Evolutionary conservation across 2,113 vertebrate genomes (phyloP), one percentile per base, ranked within the genome.

Genomic region (Malurus cyaneus): DNA sequence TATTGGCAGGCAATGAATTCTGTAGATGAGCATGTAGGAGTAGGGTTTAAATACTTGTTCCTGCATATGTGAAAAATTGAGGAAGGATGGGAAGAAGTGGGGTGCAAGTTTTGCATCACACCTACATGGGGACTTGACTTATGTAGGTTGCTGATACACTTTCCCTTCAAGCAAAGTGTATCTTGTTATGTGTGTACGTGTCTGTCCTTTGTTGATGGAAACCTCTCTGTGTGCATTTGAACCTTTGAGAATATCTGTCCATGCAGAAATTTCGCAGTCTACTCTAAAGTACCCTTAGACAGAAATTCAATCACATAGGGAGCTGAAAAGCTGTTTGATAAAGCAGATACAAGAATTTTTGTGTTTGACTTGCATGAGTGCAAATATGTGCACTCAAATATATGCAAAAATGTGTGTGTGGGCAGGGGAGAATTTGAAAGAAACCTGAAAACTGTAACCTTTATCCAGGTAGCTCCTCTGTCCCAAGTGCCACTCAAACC

Each of bases 1-100:
- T 66, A 84, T 62, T 56, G 69, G 84, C 77, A 95, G 73, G 65
- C 94, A 89, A 31, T 52, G 77, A 91, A 73, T 94, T 93, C 67
- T 92, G 80, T 49, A 73, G 83, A 65, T 67, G 59, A 88, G 65
- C 39, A 24, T 54, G 69, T 84, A 69, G 80, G 71, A 88, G 59
- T 80, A 60, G 52, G 64, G 72, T 83, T 94, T 92, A 90, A 89
- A 76, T 85, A 79, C 74, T 85, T 85, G 61, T 93, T 93, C 91
- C 66, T 86, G 79, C 29, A 47, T 53, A 67, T 42, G 56, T 89
- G 60, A 92, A 84, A 89, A 89, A 67, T 52, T 78, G 61, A 86
- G 66, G 66, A 92, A 88, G 66, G 57, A 54, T 85, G 66, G 49
- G 69, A 93, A 84, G 76, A 92, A 92, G 59, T 39, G 54, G 62